Conservation (phyloP, 2,888 invertebrate genomes). For the Harpagoxenus sublaevis region DNA sequence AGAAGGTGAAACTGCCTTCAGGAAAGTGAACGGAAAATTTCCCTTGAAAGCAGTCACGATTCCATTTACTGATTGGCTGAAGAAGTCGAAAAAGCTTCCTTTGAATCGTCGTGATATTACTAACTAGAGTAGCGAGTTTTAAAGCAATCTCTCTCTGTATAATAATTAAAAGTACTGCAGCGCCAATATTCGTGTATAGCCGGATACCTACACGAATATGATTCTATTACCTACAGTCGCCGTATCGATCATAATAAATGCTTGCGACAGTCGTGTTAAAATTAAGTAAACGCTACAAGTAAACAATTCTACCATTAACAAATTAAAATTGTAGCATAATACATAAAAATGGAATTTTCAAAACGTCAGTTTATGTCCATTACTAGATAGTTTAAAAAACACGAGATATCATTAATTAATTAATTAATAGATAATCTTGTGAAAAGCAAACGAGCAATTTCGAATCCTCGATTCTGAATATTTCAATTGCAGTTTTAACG, state of each 20-base stretch:
- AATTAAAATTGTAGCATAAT: neutral
- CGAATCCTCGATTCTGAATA: neutral
- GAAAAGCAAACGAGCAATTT: neutral
- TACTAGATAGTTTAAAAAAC: neutral
- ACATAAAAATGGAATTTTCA: conserved; percentile 1
- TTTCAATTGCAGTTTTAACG: neutral
- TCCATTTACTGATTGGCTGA: conserved; percentile 25
- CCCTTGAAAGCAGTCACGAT: conserved; percentile 13
- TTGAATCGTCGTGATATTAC: neutral
- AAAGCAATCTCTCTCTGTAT: conserved; percentile 6
- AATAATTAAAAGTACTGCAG: conserved; percentile 22
- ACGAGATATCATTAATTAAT: neutral
- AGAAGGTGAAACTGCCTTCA: conserved; percentile 22
- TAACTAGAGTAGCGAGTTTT: neutral
- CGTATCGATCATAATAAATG: conserved; percentile 13
- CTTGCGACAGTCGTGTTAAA: neutral
- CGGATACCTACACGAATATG: neutral
- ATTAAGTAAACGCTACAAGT: conserved; percentile 20
- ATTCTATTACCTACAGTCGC: conserved; percentile 21
- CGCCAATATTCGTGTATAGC: neutral
- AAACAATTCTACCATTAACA: neutral
- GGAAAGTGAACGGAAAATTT: conserved; percentile 16
- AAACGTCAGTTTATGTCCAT: neutral
- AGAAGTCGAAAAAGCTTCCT: neutral
- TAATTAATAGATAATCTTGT: neutral